Evolutionary conservation across 1,140 invertebrate genomes (phyloP), one percentile per base, ranked within the genome.

Genomic region (Trinorchestia longiramus): DNA sequence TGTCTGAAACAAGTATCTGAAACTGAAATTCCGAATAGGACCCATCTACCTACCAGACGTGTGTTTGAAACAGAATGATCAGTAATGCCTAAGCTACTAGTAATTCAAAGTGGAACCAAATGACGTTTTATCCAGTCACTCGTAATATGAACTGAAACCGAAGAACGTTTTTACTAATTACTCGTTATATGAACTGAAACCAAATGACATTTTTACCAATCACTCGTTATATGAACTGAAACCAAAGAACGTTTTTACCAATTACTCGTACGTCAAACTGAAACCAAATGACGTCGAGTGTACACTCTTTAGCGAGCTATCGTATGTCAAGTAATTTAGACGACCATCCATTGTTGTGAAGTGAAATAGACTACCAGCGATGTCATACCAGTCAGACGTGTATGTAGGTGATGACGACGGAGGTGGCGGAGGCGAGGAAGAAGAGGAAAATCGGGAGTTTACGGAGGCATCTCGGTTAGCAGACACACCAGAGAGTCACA

Each of bases 331-430:
- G 43, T 94, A 40, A 40, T 0, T 19, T 77, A 28, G 62, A 23
- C 62, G 62, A 11, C 15, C 62, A 36, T n/a, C 28, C 36, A 36
- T 1, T 23, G 62, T 28, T 77, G 62, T 77, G 62, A 40, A 45
- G 44, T 94, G 4, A 94, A 19, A 17, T n/a, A 23, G 6, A 47
- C 8, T 6, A 40, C 4, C 8, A 45, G 92, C 40, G 43, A 94
- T 94, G 92, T 45, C 92, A 0, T 94, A 94, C 44, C 92, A 94
- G 92, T 47, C 92, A 6, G 92, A 94, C 43, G 92, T 94, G 92
- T 94, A 45, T 44, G n/a, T n/a, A n/a, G n/a, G n/a, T n/a, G 92
- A 94, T 44, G 92, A 94, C 8, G 92, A 94, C 40, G 43, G 90
- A 28, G 90, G 90, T 11, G 92, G 43, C 41, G 44, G 40, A 19